Percentiles rank a stretch among this genome's conserved stretches.
These are phyloP conservation scores for Ctenochaetus hawaiiensis DNA, from an alignment of 2,797 vertebrate species.

Conservation along the genomic window DNA sequence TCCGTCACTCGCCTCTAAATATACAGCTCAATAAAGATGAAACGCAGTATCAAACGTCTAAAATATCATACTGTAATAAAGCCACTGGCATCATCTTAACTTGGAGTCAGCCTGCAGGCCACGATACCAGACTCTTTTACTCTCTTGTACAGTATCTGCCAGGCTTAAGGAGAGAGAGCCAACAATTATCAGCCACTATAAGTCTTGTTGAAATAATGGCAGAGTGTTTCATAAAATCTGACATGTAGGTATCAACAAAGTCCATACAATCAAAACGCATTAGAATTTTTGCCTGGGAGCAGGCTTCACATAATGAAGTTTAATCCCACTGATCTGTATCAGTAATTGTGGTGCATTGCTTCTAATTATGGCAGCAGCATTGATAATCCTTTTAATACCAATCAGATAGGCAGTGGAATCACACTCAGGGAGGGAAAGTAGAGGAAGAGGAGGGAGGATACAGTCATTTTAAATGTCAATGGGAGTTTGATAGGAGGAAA, in stretches of 20 bases:
- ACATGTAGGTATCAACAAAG: constrained; percentile 66
- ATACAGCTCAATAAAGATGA: constrained; percentile 49
- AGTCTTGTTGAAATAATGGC: constrained; percentile 49
- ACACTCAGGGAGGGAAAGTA: constrained; percentile 52
- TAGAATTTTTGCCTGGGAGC: constrained; percentile 73
- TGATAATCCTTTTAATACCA: constrained; percentile 86
- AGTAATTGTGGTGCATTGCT: constrained; percentile 82
- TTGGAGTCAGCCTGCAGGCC: constrained; percentile 12
- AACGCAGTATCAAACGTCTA: constrained; percentile 29
- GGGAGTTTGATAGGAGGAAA: constrained; percentile 34
- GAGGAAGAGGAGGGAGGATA: constrained; percentile 52
- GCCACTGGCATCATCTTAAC: constrained; percentile 34
- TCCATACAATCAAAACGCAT: constrained; percentile 70
- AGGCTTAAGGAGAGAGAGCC: constrained; percentile 40
- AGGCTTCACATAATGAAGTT: constrained; percentile 78
- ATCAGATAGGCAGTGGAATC: constrained; percentile 76
- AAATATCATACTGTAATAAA: constrained; percentile 43
- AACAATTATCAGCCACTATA: constrained; percentile 55
- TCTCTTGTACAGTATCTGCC: constrained; percentile 24
- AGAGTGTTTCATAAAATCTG: constrained; percentile 60
- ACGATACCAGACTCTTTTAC: constrained; percentile 18
- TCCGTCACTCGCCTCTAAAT: constrained; percentile 36
- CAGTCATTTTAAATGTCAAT: constrained; percentile 28
- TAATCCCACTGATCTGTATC: constrained; percentile 84
- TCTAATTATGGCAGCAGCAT: constrained; percentile 83